Evolutionary conservation across 2,113 vertebrate genomes (phyloP).

Genomic region (Microtus pennsylvanicus): DNA sequence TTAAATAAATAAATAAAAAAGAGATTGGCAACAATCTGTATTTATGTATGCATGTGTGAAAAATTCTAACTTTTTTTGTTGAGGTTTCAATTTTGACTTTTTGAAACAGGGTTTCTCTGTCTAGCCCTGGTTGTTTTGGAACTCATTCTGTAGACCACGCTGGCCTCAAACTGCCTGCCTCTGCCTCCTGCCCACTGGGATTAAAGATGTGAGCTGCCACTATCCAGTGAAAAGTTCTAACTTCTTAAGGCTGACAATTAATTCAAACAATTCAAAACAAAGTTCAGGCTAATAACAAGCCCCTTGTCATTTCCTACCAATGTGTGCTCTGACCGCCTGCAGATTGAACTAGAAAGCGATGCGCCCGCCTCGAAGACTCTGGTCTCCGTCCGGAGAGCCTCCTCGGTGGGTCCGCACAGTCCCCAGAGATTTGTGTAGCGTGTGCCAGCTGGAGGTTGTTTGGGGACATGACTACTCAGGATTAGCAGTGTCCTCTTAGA

Average conservation of each 20-base stretch:
- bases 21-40: background rate
- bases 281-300: background rate
- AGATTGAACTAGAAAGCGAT: background rate
- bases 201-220: background rate
- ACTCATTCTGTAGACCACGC: background rate
- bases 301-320: background rate
- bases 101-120: background rate
- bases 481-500: background rate
- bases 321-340: background rate
- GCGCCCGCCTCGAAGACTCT: fast-evolving
- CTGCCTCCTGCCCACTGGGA: background rate
- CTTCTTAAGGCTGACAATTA: background rate
- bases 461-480: background rate
- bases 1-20: too few species aligned
- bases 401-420: background rate
- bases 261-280: background rate
- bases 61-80: background rate
- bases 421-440: background rate
- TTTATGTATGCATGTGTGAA: background rate
- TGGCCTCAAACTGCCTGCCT: background rate
- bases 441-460: background rate
- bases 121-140: background rate
- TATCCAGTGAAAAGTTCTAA: background rate
- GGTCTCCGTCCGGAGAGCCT: background rate
- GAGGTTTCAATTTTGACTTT: background rate